Evolutionary conservation across 2,797 vertebrate genomes (phyloP).

Genomic region (Oreonectes daqikongensis): DNA sequence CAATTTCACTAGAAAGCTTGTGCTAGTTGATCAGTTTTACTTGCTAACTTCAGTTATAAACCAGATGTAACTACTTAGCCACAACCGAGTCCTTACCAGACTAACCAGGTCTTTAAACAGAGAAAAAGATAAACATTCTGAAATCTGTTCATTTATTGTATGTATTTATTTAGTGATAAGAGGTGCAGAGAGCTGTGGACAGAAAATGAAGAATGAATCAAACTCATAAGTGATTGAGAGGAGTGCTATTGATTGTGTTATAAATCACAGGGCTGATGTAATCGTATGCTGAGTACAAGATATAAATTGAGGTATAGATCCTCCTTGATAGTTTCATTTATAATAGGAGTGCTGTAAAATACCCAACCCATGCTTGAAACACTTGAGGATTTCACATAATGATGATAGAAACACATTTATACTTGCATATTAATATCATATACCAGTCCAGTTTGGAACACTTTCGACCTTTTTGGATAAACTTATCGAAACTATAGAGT

Average conservation of each 20-base stretch:
- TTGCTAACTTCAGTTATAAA: background rate
- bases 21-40: background rate
- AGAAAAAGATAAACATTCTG: background rate
- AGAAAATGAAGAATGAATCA: conserved; percentile 1
- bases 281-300: conserved; percentile 6
- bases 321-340: background rate
- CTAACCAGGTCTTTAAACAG: background rate
- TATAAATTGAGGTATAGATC: background rate
- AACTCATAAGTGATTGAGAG: conserved; percentile 7
- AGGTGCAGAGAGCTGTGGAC: background rate
- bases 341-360: background rate
- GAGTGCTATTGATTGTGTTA: background rate
- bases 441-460: no score
- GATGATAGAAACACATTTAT: no score
- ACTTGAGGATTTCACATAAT: background rate
- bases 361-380: background rate
- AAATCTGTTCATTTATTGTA: background rate
- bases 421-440: no score
- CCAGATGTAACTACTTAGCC: background rate
- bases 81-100: background rate
- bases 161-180: background rate
- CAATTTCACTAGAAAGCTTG: background rate
- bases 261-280: conserved; percentile 12
- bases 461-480: no score
- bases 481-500: no score